Evolutionary conservation across 2,113 vertebrate genomes (phyloP).

Genomic region (Aptenodytes forsteri): DNA sequence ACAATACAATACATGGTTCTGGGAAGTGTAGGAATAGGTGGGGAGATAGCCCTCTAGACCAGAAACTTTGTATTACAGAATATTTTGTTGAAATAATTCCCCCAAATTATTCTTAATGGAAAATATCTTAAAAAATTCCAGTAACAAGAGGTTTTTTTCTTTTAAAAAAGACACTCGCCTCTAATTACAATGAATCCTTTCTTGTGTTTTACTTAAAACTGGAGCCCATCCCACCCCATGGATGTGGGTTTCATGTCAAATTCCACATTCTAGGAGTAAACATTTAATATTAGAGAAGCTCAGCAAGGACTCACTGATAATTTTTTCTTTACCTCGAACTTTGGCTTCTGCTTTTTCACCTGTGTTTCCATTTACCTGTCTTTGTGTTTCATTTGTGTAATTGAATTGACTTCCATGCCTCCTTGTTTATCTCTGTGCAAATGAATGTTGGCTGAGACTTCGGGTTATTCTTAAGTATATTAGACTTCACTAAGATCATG

Average conservation of each 20-base stretch:
- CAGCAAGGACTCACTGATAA: neutral
- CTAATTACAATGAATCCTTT: conserved; percentile 20
- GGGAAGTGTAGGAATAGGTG: neutral
- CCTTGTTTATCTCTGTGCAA: neutral
- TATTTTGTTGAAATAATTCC: conserved; percentile 17
- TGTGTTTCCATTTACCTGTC: neutral
- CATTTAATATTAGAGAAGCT: neutral
- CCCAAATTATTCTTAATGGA: conserved; percentile 32
- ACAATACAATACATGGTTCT: neutral
- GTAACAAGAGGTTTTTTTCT: conserved; percentile 2
- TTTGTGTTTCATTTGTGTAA: neutral
- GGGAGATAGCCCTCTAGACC: neutral
- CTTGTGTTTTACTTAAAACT: conserved; percentile 30
- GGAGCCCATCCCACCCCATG: neutral
- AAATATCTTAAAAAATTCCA: conserved; percentile 34
- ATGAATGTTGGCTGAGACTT: neutral
- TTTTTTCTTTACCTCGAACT: neutral
- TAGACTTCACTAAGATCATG: neutral
- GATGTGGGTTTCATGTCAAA: neutral
- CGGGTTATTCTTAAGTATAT: neutral
- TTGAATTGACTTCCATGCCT: neutral
- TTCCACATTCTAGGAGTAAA: neutral
- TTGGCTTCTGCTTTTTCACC: neutral
- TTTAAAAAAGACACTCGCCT: neutral
- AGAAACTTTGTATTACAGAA: conserved; percentile 23